These are phyloP conservation scores for Lasioglossum calceatum DNA, from an alignment of 2,888 invertebrate species.

Conservation along the genomic window DNA sequence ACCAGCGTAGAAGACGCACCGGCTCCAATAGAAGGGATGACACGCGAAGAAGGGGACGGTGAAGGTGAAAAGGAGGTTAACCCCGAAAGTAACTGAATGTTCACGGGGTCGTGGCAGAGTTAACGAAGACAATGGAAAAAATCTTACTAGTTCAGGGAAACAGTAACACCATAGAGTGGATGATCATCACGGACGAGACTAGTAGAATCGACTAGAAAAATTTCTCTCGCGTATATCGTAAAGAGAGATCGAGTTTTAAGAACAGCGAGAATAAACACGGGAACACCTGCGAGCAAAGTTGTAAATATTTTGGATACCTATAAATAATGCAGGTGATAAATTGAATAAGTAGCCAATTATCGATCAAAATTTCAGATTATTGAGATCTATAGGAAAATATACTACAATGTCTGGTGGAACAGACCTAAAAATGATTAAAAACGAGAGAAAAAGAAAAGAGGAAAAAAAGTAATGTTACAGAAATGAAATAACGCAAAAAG, in stretches of 20 bases:
- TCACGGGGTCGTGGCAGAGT: constrained; percentile 23
- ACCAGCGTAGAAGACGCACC: constrained; percentile 71
- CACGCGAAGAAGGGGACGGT: constrained; percentile 86
- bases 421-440: constrained; percentile 39
- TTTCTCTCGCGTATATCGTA: constrained; percentile 42
- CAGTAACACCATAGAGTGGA: constrained; percentile 41
- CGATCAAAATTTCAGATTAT: constrained; percentile 69
- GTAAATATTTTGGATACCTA: constrained; percentile 79
- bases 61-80: constrained; percentile 82
- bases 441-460: constrained; percentile 2
- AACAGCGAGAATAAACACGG: constrained; percentile 39
- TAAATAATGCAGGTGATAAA: constrained; percentile 67
- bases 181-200: constrained; percentile 35
- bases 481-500: constrained; percentile 36
- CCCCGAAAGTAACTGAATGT: constrained; percentile 80
- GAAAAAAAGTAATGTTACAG: constrained; percentile 33
- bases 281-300: constrained; percentile 67
- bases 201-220: constrained; percentile 52
- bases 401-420: constrained; percentile 41
- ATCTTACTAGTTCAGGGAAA: constrained; percentile 50
- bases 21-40: constrained; percentile 85
- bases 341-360: constrained; percentile 70
- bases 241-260: constrained; percentile 61
- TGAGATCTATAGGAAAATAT: constrained; percentile 50
- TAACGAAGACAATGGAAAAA: constrained; percentile 43